phyloP scores from a whole-genome alignment of 2,888 invertebrate genomes.

The Phaonia tiefii region DNA sequence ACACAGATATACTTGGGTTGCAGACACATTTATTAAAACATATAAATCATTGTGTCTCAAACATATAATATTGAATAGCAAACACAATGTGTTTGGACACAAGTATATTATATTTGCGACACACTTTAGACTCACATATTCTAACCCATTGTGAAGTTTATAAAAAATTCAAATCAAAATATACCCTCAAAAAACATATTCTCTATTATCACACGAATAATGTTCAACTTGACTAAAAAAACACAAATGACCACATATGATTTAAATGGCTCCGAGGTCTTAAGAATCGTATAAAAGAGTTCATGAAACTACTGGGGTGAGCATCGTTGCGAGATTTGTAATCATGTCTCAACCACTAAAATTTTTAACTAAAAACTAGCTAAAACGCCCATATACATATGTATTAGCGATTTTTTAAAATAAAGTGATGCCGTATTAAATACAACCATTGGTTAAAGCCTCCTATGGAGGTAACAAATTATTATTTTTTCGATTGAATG shows the following conservation, averaged over 20 bases:
- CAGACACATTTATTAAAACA: too few species aligned
- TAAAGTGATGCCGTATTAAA: too few species aligned
- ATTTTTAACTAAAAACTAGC: conserved; percentile 77
- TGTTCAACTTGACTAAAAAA: conserved; percentile 71
- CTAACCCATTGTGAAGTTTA: conserved; percentile 72
- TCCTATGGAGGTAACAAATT: too few species aligned
- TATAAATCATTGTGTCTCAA: too few species aligned
- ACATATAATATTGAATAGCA: too few species aligned
- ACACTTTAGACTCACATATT: conserved; percentile 52
- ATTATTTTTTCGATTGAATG: too few species aligned
- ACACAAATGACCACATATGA: conserved; percentile 76
- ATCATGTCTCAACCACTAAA: conserved; percentile 77
- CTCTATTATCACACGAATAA: conserved; percentile 75
- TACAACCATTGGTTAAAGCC: too few species aligned
- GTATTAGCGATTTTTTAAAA: too few species aligned
- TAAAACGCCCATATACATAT: too few species aligned
- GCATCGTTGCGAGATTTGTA: conserved; percentile 76
- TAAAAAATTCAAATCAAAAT: conserved; percentile 73
- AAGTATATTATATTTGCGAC: too few species aligned
- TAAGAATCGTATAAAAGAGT: conserved; percentile 76
- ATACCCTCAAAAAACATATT: conserved; percentile 75
- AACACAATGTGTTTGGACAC: too few species aligned
- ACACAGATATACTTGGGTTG: too few species aligned
- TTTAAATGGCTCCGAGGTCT: conserved; percentile 75
- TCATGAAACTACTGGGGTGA: conserved; percentile 73